A percentile compares a stretch with the other conserved stretches of the same genome.
Conservation (phyloP, 2,113 vertebrate species). For the Probosciger aterrimus region DNA sequence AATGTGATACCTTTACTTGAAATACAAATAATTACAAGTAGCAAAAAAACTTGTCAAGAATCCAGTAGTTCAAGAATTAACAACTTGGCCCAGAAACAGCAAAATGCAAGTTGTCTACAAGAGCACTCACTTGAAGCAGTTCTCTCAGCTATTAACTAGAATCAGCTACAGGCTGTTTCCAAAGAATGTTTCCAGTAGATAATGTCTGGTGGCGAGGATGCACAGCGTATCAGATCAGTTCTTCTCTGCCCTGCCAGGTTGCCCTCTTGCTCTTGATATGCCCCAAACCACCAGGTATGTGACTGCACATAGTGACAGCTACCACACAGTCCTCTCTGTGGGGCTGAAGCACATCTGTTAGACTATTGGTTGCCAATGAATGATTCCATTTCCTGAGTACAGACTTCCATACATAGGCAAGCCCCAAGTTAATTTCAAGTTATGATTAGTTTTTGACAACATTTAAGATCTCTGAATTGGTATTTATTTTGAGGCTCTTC, state of each 20-base stretch:
- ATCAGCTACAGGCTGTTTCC: background rate
- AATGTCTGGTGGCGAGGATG: background rate
- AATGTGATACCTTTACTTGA: background rate
- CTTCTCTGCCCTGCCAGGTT: background rate
- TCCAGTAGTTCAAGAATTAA: slow-evolving; percentile 4
- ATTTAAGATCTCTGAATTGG: slow-evolving; percentile 58
- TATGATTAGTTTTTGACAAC: slow-evolving; percentile 65
- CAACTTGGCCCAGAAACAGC: background rate
- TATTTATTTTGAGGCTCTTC: slow-evolving; percentile 71
- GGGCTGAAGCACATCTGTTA: background rate
- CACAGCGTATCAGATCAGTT: background rate
- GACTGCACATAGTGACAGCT: background rate
- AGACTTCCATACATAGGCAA: background rate
- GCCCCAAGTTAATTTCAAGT: slow-evolving; percentile 59
- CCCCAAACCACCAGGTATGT: background rate
- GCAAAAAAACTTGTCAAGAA: slow-evolving; percentile 1
- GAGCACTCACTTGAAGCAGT: background rate
- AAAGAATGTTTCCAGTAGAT: background rate
- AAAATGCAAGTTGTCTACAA: background rate
- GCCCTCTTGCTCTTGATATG: background rate
- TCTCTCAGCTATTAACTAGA: background rate
- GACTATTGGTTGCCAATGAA: background rate
- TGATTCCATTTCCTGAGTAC: background rate
- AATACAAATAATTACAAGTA: background rate
- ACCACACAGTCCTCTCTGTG: background rate